Evolutionary conservation across 2,797 vertebrate species (phyloP).

Genomic region (Crocidura indochinensis): DNA sequence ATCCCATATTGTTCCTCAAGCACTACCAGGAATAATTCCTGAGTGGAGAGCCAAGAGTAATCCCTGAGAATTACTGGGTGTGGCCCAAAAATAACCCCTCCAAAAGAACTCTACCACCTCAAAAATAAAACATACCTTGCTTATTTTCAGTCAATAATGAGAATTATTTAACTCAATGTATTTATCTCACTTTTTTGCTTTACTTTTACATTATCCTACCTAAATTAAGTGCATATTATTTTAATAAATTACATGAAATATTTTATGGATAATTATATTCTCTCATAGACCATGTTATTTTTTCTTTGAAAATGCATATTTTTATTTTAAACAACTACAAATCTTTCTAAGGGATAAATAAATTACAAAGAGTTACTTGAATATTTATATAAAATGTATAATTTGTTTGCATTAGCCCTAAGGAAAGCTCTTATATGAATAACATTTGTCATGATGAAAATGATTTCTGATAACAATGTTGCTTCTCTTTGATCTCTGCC

Average conservation of each 20-base stretch:
- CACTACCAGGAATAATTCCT: too few relatives aligned
- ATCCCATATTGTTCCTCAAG: too few relatives aligned
- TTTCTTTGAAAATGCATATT: conserved; percentile 26
- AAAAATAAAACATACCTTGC: background rate
- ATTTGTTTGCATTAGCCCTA: background rate
- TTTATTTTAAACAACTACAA: conserved; percentile 34
- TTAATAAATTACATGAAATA: background rate
- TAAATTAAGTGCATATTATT: conserved; percentile 29
- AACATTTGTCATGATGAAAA: background rate
- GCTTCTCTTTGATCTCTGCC: background rate
- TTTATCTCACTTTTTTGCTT: background rate
- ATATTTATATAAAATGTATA: conserved; percentile 2
- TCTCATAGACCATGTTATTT: background rate
- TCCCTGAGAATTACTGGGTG: too few relatives aligned
- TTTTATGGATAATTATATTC: conserved; percentile 12
- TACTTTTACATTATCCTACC: background rate
- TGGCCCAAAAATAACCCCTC: too few relatives aligned
- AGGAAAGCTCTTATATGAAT: background rate
- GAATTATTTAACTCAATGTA: background rate
- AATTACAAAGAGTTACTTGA: background rate
- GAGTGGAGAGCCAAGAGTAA: too few relatives aligned
- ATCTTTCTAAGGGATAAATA: conserved; percentile 8
- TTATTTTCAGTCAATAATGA: conserved; percentile 41
- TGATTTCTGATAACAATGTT: conserved; percentile 20
- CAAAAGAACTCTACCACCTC: too few relatives aligned